phyloP scores from a whole-genome alignment of 2,888 invertebrate genomes.

The Drosophila fulvimacula region DNA sequence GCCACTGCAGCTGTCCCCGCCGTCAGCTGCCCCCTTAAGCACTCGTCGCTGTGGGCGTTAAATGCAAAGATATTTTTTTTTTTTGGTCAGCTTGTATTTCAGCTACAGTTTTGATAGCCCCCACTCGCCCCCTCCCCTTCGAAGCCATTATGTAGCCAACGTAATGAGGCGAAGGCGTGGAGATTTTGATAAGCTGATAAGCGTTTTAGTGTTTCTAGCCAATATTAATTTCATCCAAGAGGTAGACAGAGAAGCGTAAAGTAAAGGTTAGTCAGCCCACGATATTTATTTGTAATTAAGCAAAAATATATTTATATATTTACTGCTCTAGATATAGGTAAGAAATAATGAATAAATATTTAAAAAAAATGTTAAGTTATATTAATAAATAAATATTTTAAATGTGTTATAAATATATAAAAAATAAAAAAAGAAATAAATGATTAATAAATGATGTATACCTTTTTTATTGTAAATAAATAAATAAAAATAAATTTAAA shows the following conservation, averaged over 20 bases:
- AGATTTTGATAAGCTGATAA: constrained; percentile 60
- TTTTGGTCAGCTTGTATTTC: constrained; percentile 57
- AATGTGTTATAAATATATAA: too few species aligned
- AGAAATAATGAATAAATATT: too few species aligned
- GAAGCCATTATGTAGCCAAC: constrained; percentile 8
- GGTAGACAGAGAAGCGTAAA: not conserved
- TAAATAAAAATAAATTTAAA: too few species aligned
- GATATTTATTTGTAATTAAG: not conserved
- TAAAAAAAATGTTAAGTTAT: too few species aligned
- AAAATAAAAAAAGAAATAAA: too few species aligned
- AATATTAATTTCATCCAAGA: constrained; percentile 2
- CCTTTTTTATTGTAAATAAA: too few species aligned
- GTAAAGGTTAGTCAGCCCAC: not conserved
- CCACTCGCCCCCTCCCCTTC: not conserved
- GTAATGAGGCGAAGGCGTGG: constrained; percentile 60
- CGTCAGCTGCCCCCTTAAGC: not conserved
- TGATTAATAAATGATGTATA: too few species aligned
- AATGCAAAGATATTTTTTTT: constrained; percentile 56
- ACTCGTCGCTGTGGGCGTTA: constrained; percentile 44
- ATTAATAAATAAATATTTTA: too few species aligned
- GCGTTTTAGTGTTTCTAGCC: constrained; percentile 43
- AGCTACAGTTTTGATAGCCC: constrained; percentile 43
- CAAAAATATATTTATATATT: not conserved
- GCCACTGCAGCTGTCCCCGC: not conserved
- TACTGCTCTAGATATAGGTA: not conserved